Base-by-base conservation (phyloP, 2,797 vertebrate genomes). In the Muscicapa comitata region DNA sequence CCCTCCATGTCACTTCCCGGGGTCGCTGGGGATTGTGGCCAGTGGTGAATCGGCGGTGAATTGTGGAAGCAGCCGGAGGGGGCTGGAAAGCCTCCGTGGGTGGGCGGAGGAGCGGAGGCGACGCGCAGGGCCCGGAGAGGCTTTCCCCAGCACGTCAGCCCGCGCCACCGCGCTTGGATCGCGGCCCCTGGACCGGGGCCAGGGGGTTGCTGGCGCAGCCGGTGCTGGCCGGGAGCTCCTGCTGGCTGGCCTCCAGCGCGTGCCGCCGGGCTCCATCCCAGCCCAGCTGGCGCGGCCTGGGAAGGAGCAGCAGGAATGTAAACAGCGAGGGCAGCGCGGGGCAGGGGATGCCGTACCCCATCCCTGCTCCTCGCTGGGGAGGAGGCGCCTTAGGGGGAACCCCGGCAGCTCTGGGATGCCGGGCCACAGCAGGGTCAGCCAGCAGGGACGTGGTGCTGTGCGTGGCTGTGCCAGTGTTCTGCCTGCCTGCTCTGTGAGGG, bases 291-390 rank as follows among this genome's bases (percentile, higher is more conserved):
- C 33, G 47, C 51, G 2, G 88, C 86, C 79, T 51, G 88, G 79
- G 74, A 90, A 85, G 95, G 78, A 95, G 94, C 89, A 94, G 94
- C 77, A 86, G 94, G 96, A 96, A 96, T 94, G 95, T 96, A 96
- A 96, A 94, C 95, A 96, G 48, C 5, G 11, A 76, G 91, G 13
- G 79, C 45, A 76, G 78, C 25, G 4, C 5, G 42, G 48, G 61
- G 78, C 74, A 51, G 57, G 59, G 77, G 85, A 58, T 53, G 75
- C 78, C 55, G 25, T n/a, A 57, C 62, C 82, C 88, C 63, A 10
- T 38, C 71, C 38, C 38, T 1, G 5, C 33, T 43, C 24, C 79
- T 77, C 3, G 7, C 42, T 1, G 5, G 17, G 20, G 28, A 1
- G 1, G 65, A 67, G 83, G 78, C 4, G 3, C n/a, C 9, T 48